Conservation (phyloP, 2,113 vertebrate species). For the Tupaia tana region DNA sequence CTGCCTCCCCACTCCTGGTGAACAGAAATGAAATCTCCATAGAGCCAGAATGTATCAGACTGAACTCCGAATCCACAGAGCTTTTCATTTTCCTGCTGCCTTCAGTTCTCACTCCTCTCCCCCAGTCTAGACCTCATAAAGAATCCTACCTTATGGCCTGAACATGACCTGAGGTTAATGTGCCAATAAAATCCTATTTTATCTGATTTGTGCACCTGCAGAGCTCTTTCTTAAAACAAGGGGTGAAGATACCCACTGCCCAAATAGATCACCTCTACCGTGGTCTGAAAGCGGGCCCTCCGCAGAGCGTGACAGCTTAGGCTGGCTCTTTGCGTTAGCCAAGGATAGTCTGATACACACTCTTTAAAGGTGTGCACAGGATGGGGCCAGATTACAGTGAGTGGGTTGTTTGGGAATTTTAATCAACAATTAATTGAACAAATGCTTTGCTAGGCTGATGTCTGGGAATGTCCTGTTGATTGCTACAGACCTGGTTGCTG, state of each 20-base stretch:
- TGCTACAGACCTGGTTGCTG: not conserved
- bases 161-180: not conserved
- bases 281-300: not conserved
- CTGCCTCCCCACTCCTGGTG: not conserved
- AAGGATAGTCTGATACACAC: accelerated
- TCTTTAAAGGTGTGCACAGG: not conserved
- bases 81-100: not conserved
- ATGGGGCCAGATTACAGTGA: not conserved
- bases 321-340: not conserved
- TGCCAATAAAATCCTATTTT: not conserved
- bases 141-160: not conserved
- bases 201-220: not conserved
- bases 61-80: not conserved
- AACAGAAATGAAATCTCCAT: not conserved
- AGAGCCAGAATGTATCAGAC: not conserved
- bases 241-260: no score
- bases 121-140: not conserved
- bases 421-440: conserved; percentile 57
- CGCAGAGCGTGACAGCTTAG: not conserved
- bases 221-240: not conserved
- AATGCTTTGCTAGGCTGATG: conserved; percentile 53
- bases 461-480: not conserved
- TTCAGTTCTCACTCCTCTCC: not conserved
- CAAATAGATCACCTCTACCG: not conserved
- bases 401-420: conserved; percentile 26